Evolutionary conservation across 2,113 vertebrate species (phyloP).

Genomic region (Oxygymnocypris stewartii): DNA sequence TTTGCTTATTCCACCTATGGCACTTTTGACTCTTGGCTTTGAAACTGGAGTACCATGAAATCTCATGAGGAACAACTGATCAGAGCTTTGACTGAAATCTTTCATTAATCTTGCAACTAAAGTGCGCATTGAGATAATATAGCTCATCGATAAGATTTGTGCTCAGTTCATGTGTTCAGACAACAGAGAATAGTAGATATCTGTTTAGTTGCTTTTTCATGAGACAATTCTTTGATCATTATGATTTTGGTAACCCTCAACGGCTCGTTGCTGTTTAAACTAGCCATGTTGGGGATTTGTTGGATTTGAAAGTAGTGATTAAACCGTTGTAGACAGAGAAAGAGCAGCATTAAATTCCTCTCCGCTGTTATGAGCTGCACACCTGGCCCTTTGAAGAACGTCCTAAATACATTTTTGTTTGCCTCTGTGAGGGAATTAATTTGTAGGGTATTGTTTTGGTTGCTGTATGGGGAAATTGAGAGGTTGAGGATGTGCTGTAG

Average conservation of each 20-base stretch:
- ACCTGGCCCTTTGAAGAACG: constrained; percentile 12
- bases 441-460: not conserved
- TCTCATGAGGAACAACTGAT: not conserved
- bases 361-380: not conserved
- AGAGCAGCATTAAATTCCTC: not conserved
- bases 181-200: not conserved
- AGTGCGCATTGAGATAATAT: not conserved
- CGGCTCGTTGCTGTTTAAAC: not conserved
- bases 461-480: not conserved
- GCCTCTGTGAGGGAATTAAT: not conserved
- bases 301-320: constrained; percentile 3
- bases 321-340: not conserved
- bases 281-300: not conserved
- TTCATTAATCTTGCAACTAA: not conserved
- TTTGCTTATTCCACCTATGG: not conserved
- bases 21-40: not conserved
- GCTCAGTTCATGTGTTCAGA: not conserved
- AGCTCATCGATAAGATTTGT: not conserved
- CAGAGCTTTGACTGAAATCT: not conserved
- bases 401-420: constrained; percentile 26
- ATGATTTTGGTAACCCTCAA: constrained; percentile 7
- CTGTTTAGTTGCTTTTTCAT: not conserved
- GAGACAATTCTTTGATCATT: not conserved
- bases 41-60: not conserved
- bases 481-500: constrained; percentile 34